Evolutionary conservation across 2,113 vertebrate genomes (phyloP).

Genomic region (Dicerorhinus sumatrensis): DNA sequence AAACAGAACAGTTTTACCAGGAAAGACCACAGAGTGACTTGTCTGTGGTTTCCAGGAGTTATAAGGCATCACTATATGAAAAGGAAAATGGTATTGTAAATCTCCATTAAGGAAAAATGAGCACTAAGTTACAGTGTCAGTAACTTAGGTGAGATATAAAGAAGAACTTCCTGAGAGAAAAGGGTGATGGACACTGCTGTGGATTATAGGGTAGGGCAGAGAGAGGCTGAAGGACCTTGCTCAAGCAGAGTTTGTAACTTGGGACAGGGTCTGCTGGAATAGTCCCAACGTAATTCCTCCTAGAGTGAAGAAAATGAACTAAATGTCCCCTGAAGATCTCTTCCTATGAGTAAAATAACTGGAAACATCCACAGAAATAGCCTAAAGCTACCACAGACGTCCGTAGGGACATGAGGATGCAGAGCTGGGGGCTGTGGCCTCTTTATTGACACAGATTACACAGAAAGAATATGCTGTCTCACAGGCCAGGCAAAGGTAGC

Average conservation of each 20-base stretch:
- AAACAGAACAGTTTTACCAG: background rate
- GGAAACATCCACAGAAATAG: background rate
- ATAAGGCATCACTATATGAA: background rate
- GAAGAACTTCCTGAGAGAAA: background rate
- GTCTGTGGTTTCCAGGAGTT: background rate
- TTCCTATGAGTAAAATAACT: constrained; percentile 28
- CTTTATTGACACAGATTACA: background rate
- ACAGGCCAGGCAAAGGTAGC: background rate
- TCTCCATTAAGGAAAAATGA: background rate
- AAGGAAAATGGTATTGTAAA: background rate
- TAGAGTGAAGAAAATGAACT: background rate
- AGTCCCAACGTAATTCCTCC: background rate
- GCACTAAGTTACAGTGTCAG: background rate
- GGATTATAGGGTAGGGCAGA: background rate
- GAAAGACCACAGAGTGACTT: background rate
- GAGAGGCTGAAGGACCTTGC: background rate
- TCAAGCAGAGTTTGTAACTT: background rate
- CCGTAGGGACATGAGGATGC: background rate
- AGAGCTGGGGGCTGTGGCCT: background rate
- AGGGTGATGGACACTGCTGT: background rate
- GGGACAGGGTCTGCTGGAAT: background rate
- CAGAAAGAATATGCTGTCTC: background rate
- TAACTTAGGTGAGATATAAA: constrained; percentile 21
- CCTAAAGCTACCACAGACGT: background rate
- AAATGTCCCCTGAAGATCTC: background rate